Evolutionary conservation across 2,797 vertebrate species (phyloP).

Genomic region (Graptemys geographica): DNA sequence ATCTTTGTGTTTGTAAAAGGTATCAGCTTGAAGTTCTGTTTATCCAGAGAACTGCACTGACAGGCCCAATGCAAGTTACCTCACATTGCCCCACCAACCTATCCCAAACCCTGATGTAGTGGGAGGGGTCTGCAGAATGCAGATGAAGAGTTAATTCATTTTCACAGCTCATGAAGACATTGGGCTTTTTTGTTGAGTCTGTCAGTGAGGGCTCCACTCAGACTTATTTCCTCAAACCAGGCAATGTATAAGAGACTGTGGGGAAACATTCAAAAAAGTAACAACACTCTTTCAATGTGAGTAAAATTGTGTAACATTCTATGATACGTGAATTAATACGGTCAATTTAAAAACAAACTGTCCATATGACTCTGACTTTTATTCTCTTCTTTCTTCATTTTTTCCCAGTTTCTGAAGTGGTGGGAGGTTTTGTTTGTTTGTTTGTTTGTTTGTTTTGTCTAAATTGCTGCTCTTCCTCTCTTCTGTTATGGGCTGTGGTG

Average conservation of each 20-base stretch:
- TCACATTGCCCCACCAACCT: neutral
- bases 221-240: neutral
- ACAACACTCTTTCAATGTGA: neutral
- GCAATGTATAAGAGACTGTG: neutral
- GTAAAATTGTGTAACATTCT: neutral
- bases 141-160: neutral
- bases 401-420: neutral
- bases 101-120: neutral
- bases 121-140: neutral
- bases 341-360: neutral
- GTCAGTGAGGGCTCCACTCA: neutral
- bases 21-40: no score
- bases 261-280: neutral
- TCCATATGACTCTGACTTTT: neutral
- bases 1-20: neutral
- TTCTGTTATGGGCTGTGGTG: neutral
- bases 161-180: neutral
- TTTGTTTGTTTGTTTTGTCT: neutral
- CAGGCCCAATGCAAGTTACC: neutral
- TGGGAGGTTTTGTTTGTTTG: no score
- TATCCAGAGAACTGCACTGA: neutral
- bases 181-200: neutral
- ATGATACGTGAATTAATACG: neutral
- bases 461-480: neutral
- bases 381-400: neutral